Conservation (phyloP, 2,113 vertebrate genomes). For the Sialia sialis region DNA sequence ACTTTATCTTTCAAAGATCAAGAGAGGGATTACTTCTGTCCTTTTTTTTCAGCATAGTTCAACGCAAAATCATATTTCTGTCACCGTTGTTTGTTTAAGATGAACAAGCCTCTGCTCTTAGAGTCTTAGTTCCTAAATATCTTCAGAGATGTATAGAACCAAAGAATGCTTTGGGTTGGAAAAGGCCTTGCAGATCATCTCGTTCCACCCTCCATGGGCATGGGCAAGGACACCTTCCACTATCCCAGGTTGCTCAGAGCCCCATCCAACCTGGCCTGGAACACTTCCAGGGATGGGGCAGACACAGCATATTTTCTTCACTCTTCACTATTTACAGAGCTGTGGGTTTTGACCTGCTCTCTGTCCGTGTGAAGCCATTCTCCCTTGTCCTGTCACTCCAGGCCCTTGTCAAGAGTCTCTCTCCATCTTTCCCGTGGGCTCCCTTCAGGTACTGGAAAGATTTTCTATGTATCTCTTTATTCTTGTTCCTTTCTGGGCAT, state of each 20-base stretch:
- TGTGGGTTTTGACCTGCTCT: too few species aligned
- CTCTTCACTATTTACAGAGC: too few species aligned
- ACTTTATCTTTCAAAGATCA: neutral
- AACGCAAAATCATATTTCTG: neutral
- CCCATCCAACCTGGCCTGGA: rapidly evolving
- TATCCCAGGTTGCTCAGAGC: neutral
- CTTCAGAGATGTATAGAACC: neutral
- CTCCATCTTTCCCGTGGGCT: neutral
- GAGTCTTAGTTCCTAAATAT: neutral
- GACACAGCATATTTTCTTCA: too few species aligned
- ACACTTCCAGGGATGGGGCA: neutral
- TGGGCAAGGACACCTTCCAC: neutral
- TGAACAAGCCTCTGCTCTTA: neutral
- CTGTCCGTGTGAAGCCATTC: neutral
- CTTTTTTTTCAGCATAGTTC: neutral
- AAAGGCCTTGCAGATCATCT: neutral
- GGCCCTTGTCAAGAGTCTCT: neutral
- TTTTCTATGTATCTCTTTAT: neutral
- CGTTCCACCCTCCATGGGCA: rapidly evolving
- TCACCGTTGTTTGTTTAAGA: neutral
- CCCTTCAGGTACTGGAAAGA: neutral
- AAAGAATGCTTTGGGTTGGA: neutral
- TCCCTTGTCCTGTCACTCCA: neutral
- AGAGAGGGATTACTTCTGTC: neutral
- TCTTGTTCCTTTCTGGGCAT: neutral